Evolutionary conservation across 2,888 invertebrate species (phyloP).

Genomic region (Agrotis puta): DNA sequence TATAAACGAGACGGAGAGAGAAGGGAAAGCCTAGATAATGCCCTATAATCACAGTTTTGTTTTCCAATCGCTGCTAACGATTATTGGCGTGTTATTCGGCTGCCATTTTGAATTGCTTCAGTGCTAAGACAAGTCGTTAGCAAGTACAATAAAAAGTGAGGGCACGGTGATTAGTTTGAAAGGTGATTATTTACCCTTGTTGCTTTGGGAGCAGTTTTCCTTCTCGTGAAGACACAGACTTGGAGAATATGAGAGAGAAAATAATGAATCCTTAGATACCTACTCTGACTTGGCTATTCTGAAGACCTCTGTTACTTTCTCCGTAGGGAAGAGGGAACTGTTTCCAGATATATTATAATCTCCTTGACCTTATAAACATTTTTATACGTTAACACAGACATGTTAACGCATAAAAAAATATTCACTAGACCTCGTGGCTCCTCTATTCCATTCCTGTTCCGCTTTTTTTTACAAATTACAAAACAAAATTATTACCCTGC

Average conservation of each 20-base stretch:
- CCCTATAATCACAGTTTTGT: slow-evolving; percentile 93
- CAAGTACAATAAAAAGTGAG: slow-evolving; percentile 86
- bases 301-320: neutral
- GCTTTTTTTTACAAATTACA: no score
- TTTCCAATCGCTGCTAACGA: slow-evolving; percentile 93
- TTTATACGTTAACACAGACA: no score
- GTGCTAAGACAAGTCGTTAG: slow-evolving; percentile 89
- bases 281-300: no score
- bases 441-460: neutral
- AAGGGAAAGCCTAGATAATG: slow-evolving; percentile 82
- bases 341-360: no score
- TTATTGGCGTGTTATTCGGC: slow-evolving; percentile 93
- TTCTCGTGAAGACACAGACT: slow-evolving; percentile 3
- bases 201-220: slow-evolving; percentile 53
- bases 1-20: slow-evolving; percentile 72
- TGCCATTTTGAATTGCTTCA: slow-evolving; percentile 90
- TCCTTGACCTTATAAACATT: no score
- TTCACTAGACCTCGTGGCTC: neutral
- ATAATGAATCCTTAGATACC: neutral
- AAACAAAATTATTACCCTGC: slow-evolving; percentile 39
- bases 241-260: neutral
- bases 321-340: no score
- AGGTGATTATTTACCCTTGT: slow-evolving; percentile 67
- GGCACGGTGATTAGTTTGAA: slow-evolving; percentile 77
- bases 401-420: no score